Conservation (phyloP, 2,888 invertebrate species). For the Polyommatus icarus region DNA sequence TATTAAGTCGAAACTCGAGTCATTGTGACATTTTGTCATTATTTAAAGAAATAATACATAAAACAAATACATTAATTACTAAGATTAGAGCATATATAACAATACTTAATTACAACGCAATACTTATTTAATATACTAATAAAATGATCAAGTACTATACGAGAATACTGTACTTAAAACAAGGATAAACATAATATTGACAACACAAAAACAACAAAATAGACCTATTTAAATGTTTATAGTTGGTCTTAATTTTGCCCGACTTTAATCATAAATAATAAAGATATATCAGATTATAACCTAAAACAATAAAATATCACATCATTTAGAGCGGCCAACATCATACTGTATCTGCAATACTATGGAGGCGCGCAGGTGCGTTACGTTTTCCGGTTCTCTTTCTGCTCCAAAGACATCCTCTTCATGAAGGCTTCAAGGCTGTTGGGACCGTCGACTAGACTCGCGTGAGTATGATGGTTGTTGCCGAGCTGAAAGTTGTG, state of each 20-base stretch:
- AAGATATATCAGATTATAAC: neutral
- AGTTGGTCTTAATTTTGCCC: too few species aligned
- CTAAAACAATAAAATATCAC: slow-evolving; percentile 26
- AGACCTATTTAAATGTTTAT: neutral
- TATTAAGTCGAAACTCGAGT: neutral
- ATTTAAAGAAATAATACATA: neutral
- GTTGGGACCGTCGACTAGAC: slow-evolving; percentile 54
- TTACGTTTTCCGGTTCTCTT: slow-evolving; percentile 2
- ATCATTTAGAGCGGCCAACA: neutral
- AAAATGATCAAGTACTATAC: too few species aligned
- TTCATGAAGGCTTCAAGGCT: slow-evolving; percentile 62
- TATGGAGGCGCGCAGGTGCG: neutral
- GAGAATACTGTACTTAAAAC: too few species aligned
- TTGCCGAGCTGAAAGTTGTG: slow-evolving; percentile 53
- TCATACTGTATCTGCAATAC: neutral
- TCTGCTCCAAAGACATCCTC: slow-evolving; percentile 53
- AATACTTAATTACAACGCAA: too few species aligned
- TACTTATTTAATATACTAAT: neutral
- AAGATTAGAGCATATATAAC: too few species aligned
- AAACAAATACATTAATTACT: neutral
- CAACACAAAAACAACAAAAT: neutral
- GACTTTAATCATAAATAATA: too few species aligned
- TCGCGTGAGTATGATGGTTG: slow-evolving; percentile 60
- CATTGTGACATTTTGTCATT: neutral
- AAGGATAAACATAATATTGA: too few species aligned